These are phyloP conservation scores for Herpailurus yagouaroundi DNA, from an alignment of 2,113 vertebrate species.

Conservation along the genomic window DNA sequence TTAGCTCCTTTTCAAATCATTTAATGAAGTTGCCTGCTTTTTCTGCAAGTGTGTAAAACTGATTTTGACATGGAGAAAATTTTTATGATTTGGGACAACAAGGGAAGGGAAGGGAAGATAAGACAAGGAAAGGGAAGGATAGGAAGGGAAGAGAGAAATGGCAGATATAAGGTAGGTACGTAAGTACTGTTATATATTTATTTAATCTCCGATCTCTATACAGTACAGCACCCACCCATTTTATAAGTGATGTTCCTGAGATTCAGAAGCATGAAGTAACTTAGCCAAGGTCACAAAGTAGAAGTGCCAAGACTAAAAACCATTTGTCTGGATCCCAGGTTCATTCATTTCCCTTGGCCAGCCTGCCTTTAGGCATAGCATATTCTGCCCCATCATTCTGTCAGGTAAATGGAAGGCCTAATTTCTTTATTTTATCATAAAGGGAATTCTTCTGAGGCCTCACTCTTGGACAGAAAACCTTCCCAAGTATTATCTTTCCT, in stretches of 20 bases:
- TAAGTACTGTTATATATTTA: neutral
- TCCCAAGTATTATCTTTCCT: neutral
- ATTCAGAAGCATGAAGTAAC: neutral
- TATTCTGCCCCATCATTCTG: neutral
- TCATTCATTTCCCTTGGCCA: neutral
- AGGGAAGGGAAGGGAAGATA: neutral
- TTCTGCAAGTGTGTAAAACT: neutral
- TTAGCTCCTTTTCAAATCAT: neutral
- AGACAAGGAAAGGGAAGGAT: neutral
- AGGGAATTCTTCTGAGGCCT: neutral
- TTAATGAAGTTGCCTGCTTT: neutral
- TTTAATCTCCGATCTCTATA: neutral
- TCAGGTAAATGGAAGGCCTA: neutral
- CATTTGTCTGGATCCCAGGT: neutral
- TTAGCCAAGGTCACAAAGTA: neutral
- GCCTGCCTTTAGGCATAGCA: neutral
- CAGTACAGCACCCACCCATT: neutral
- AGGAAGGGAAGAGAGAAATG: neutral
- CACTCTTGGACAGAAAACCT: neutral
- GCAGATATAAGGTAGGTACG: neutral
- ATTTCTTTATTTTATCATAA: constrained; percentile 22
- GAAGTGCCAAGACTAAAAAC: neutral
- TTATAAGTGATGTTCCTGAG: neutral
- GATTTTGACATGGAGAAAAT: neutral
- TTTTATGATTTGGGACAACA: neutral